phyloP scores from a whole-genome alignment of 2,888 invertebrate genomes.

The Calephelis perditalis region DNA sequence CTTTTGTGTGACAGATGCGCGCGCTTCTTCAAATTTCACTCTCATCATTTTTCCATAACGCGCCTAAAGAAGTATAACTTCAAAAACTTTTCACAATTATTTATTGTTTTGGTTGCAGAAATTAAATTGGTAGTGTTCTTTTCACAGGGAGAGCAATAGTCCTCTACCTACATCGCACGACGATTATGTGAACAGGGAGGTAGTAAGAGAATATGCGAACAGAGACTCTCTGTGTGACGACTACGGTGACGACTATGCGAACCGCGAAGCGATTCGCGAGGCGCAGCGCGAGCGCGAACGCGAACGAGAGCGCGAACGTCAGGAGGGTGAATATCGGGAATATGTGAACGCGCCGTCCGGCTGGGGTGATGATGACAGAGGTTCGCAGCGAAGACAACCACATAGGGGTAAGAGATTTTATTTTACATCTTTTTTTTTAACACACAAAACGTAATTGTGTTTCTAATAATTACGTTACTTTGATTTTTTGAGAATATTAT shows the following conservation, averaged over 20 bases:
- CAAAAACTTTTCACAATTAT: too few species aligned
- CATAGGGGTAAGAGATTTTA: not conserved
- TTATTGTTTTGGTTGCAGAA: too few species aligned
- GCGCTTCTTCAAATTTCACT: too few species aligned
- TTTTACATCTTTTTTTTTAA: too few species aligned
- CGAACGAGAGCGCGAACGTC: slow-evolving; percentile 51
- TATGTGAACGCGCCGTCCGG: slow-evolving; percentile 69
- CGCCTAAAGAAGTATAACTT: too few species aligned
- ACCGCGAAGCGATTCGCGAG: slow-evolving; percentile 70
- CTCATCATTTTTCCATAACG: too few species aligned
- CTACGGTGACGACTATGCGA: slow-evolving; percentile 73
- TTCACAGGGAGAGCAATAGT: slow-evolving; percentile 73
- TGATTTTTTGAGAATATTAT: too few species aligned
- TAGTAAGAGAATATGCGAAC: slow-evolving; percentile 64
- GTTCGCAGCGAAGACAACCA: slow-evolving; percentile 57
- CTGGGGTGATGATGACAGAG: slow-evolving; percentile 63
- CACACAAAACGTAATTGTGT: too few species aligned
- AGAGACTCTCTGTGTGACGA: slow-evolving; percentile 68
- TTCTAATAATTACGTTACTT: too few species aligned
- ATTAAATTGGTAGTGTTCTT: slow-evolving; percentile 44
- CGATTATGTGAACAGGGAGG: slow-evolving; percentile 71
- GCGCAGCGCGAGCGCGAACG: slow-evolving; percentile 53
- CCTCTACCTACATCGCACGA: slow-evolving; percentile 61
- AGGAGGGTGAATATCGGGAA: slow-evolving; percentile 63
- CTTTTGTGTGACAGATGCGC: too few species aligned